A percentile compares a stretch with the other conserved stretches of the same genome.
phyloP scores from a whole-genome alignment of 2,113 vertebrate species.

The Sylvilagus bachmani region DNA sequence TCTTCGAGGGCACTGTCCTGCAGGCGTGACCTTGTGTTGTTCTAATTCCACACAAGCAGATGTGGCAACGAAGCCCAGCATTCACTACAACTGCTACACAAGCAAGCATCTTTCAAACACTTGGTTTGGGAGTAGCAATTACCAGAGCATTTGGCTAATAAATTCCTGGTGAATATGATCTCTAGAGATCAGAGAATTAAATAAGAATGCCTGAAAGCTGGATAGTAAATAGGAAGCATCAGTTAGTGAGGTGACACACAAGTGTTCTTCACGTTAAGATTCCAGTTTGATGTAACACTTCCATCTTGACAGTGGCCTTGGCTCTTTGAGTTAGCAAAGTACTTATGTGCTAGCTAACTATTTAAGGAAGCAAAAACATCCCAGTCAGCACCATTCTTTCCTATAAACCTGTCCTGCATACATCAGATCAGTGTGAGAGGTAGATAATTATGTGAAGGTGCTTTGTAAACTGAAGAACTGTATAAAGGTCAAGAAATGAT shows the following conservation, averaged over 20 bases:
- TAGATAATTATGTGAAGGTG: constrained; percentile 43
- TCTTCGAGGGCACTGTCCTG: background rate
- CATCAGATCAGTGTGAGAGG: constrained; percentile 41
- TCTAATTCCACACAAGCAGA: constrained; percentile 37
- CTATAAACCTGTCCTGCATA: constrained; percentile 44
- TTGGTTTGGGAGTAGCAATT: constrained; percentile 65
- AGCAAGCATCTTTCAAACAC: constrained; percentile 59
- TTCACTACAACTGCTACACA: constrained; percentile 43
- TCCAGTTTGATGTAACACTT: background rate
- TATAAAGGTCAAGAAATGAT: constrained; percentile 53
- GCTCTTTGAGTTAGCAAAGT: constrained; percentile 23
- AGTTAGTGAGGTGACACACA: constrained; percentile 54
- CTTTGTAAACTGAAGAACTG: constrained; percentile 70
- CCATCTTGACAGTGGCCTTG: background rate
- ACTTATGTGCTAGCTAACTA: constrained; percentile 1
- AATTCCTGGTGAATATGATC: constrained; percentile 70
- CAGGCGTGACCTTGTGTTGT: background rate
- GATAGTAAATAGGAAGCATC: constrained; percentile 62
- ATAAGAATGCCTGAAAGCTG: constrained; percentile 59
- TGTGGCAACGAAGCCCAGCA: background rate
- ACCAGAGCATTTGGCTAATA: constrained; percentile 69
- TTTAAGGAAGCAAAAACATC: constrained; percentile 12
- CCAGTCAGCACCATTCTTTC: constrained; percentile 36
- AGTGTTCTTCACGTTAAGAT: constrained; percentile 29
- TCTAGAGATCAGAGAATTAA: constrained; percentile 70